These are phyloP conservation scores for Darevskia nairensis DNA, from an alignment of 2,797 vertebrate genomes.

Conservation along the genomic window DNA sequence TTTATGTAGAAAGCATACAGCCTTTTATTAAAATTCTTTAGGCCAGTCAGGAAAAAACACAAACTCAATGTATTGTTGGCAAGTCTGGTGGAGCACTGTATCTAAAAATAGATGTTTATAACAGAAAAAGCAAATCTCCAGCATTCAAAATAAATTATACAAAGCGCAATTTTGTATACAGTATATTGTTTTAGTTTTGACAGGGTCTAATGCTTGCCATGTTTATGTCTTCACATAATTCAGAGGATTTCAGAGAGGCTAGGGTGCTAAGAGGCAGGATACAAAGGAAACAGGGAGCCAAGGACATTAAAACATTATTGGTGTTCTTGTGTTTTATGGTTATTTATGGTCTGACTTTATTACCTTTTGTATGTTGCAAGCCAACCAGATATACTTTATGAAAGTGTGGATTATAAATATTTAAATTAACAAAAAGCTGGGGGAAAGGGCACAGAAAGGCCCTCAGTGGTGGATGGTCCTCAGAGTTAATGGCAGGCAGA, in stretches of 20 bases:
- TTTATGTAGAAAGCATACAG: background rate
- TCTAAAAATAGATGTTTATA: conserved; percentile 1
- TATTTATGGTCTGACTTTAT: no score
- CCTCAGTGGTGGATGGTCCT: no score
- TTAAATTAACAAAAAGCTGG: background rate
- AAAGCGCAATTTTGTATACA: background rate
- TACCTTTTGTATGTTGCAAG: no score
- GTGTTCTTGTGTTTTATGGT: no score
- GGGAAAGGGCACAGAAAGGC: no score
- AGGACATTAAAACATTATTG: no score
- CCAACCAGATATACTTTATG: no score
- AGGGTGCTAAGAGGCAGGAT: background rate
- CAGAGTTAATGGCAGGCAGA: no score
- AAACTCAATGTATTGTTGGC: background rate
- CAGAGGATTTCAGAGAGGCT: background rate
- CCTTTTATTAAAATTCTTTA: background rate
- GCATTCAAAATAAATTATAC: conserved; percentile 1
- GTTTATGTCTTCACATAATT: background rate
- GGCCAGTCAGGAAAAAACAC: background rate
- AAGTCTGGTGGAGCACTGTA: no score
- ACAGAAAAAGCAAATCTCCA: background rate
- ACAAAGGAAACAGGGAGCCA: background rate
- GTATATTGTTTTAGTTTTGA: background rate
- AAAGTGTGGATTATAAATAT: no score
- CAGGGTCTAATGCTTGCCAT: background rate